Evolutionary conservation across 2,113 vertebrate genomes (phyloP), one percentile per base, ranked within the genome.

Genomic region (Onychorhynchus coronatus): DNA sequence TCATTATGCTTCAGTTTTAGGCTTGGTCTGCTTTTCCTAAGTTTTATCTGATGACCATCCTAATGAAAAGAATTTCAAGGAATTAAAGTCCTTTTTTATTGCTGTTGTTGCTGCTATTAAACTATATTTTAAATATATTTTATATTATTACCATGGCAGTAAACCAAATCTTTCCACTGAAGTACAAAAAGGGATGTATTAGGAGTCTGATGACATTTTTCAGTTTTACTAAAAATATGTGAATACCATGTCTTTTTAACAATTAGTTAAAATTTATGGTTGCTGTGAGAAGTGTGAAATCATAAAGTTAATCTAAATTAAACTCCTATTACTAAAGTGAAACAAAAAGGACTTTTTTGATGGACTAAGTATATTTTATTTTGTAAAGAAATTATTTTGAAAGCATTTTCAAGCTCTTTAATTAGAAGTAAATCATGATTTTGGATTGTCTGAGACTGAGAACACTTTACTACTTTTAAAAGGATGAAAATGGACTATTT

Each of bases 1-100:
- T 55, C 19, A 30, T 95, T 97, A 4, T 84, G 39, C 21, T 93
- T 86, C 66, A 97, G 33, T 47, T 93, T 91, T 46, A 89, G 58
- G 18, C 96, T 85, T 44, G 50, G 49, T 75, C 95, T 96, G 35
- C 4, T 86, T 31, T 39, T 70, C 9, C 31, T 73, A 9, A 12
- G 6, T 55, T 44, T 79, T 78, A 98, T n/a, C 55, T 62, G 88
- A 27, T 14, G 76, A 79, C 98, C 98, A 96, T 98, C 72, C 98
- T 98, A 95, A 89, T 2, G 42, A 93, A 85, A 78, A 66, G 11
- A 85, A n/a, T 42, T 68, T 25, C 7, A 74, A 74, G 21, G 6
- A 89, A 81, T 89, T 67, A 46, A 65, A 70, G 7, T 25, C 5
- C 0, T 14, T 42, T 66, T 20, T 46, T 25, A 13, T 31, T 59